Evolutionary conservation across 2,888 invertebrate species (phyloP).

Genomic region (Tetragnatha montana): DNA sequence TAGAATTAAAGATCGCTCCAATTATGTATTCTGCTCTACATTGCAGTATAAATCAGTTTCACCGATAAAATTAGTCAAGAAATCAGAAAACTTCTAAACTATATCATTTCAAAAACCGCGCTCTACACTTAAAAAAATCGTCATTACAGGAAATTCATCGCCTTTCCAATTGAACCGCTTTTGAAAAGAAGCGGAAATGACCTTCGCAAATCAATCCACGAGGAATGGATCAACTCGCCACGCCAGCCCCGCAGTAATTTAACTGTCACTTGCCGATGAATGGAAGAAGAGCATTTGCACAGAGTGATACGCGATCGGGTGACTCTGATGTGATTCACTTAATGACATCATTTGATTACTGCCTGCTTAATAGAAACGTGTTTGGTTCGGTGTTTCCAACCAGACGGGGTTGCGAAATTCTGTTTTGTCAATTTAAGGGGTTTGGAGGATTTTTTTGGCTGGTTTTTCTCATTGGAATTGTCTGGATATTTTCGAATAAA

Average conservation of each 20-base stretch:
- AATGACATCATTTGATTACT: conserved; percentile 12
- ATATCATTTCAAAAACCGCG: conserved; percentile 9
- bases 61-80: conserved; percentile 7
- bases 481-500: background rate
- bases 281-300: conserved; percentile 16
- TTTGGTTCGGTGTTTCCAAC: background rate
- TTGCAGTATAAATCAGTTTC: too few species aligned
- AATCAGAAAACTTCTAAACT: background rate
- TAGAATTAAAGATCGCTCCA: too few species aligned
- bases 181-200: conserved; percentile 17
- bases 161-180: background rate
- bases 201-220: conserved; percentile 16
- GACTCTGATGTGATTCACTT: conserved; percentile 8
- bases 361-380: background rate
- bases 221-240: background rate
- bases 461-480: background rate
- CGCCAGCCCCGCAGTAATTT: conserved; percentile 4
- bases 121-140: conserved; percentile 5
- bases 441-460: background rate
- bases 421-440: background rate
- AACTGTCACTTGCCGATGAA: conserved; percentile 21
- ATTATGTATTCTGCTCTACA: too few species aligned
- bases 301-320: background rate
- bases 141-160: background rate
- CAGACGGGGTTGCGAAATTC: background rate